Evolutionary conservation across 1,140 invertebrate species (phyloP).

Genomic region (Sitophilus oryzae): DNA sequence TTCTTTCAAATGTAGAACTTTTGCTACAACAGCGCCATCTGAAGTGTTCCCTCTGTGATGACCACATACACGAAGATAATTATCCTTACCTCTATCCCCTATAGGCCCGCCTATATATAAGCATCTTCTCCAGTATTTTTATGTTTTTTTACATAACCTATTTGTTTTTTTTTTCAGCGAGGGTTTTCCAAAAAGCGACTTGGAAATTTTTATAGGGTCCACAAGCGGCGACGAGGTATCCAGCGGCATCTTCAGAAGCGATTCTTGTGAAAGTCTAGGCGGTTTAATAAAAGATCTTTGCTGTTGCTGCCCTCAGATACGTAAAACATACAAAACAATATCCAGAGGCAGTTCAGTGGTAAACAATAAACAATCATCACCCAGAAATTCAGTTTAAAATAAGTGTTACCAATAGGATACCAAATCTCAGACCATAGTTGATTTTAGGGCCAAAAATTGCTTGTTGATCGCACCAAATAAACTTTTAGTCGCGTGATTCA

Average conservation of each 20-base stretch:
- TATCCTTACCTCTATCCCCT: background rate
- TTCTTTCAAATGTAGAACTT: too few relatives aligned
- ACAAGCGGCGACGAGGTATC: constrained; percentile 63
- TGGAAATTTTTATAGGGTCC: constrained; percentile 71
- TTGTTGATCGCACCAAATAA: too few relatives aligned
- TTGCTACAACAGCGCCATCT: too few relatives aligned
- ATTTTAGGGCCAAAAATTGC: too few relatives aligned
- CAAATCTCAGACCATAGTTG: too few relatives aligned
- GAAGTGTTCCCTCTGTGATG: too few relatives aligned
- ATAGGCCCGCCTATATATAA: background rate
- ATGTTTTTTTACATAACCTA: background rate
- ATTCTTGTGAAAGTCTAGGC: constrained; percentile 47
- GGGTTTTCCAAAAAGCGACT: constrained; percentile 79
- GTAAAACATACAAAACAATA: constrained; percentile 36
- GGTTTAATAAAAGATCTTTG: constrained; percentile 46
- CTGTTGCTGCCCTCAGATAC: constrained; percentile 41
- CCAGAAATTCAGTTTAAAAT: too few relatives aligned
- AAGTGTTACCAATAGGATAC: too few relatives aligned
- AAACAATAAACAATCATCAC: too few relatives aligned
- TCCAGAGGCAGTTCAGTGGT: constrained; percentile 1
- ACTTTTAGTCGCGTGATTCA: too few relatives aligned
- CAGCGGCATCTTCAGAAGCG: constrained; percentile 60
- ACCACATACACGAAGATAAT: too few relatives aligned
- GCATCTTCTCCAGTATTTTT: too few relatives aligned
- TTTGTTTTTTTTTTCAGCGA: constrained; percentile 42